phyloP scores from a whole-genome alignment of 2,113 vertebrate species.

The Rana temporaria region DNA sequence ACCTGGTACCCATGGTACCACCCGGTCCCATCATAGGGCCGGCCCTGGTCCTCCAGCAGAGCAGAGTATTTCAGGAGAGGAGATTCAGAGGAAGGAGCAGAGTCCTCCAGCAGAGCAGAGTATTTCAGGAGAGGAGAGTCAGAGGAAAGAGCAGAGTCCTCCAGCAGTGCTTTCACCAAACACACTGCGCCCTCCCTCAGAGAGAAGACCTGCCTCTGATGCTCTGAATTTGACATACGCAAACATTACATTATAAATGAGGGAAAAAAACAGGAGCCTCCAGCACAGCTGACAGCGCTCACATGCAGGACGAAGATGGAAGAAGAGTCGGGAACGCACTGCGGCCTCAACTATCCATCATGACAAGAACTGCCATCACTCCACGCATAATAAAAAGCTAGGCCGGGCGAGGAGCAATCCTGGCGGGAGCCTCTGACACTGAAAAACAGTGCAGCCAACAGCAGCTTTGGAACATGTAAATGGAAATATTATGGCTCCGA shows the following conservation, averaged over 20 bases:
- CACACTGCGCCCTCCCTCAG: no score
- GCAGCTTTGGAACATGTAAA: no score
- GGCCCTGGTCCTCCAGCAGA: no score
- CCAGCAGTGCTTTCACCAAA: background rate
- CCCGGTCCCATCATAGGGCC: no score
- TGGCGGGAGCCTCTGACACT: background rate
- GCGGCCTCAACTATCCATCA: background rate
- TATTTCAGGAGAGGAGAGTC: no score
- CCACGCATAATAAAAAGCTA: background rate
- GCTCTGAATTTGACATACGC: background rate
- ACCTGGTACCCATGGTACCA: no score
- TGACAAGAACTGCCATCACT: background rate
- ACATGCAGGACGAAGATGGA: slow-evolving; percentile 9
- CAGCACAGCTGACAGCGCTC: slow-evolving; percentile 8
- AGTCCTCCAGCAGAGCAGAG: no score
- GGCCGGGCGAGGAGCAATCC: background rate
- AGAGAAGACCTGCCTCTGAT: background rate
- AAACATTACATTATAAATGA: background rate
- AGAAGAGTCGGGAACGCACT: background rate
- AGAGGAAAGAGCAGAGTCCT: no score
- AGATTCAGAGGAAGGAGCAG: no score
- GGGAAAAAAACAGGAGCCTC: background rate
- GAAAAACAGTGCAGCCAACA: background rate
- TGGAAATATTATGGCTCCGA: no score
- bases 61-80: no score